Base-by-base conservation (phyloP, 2,797 vertebrate genomes). In the Melanotaenia parkinsoni region DNA sequence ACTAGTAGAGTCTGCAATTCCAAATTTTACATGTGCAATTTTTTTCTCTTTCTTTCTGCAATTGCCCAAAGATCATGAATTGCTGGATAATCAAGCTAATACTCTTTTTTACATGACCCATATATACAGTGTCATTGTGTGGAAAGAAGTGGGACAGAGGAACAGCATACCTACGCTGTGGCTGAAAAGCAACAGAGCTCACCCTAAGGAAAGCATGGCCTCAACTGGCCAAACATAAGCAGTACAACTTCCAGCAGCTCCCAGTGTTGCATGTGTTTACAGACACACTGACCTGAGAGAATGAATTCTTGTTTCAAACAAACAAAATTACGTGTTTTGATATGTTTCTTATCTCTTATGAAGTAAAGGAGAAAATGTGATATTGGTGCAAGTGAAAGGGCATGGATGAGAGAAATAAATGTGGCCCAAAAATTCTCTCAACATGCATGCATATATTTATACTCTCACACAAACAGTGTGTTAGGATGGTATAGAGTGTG, bases 131-230 rank as follows among this genome's bases (percentile, higher is more conserved):
- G 59, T 68, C 35, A 38, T 18, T 53, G 66, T 60, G 16, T 71
- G 63, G 64, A 72, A 26, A 73, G 62, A 86, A 79, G 58, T 77
- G 78, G 74, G 71, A 59, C 58, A 53, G 45, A 72, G 62, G 28
- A 32, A 76, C 24, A 54, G 70, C 20, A 22, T 22, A 33, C 54
- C 37, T 35, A 18, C 33, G 47, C 20, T 33, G 60, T 81, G 70
- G 57, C 33, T 78, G 80, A 63, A 62, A 72, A 59, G 70, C 67
- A 61, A 24, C 38, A 66, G 61, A 64, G 80, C 83, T 85, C 88
- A 91, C 88, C 87, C 89, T 95, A 88, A 94, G 93, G 94, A 93
- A 94, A 95, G 94, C 91, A 94, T 93, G 95, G 92, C 95, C 95
- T 95, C 94, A 93, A 71, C 95, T 95, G 94, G 95, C 83, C 93